Conservation (phyloP, 64 coral and sea anemone species). For the Acropora tenuis region DNA sequence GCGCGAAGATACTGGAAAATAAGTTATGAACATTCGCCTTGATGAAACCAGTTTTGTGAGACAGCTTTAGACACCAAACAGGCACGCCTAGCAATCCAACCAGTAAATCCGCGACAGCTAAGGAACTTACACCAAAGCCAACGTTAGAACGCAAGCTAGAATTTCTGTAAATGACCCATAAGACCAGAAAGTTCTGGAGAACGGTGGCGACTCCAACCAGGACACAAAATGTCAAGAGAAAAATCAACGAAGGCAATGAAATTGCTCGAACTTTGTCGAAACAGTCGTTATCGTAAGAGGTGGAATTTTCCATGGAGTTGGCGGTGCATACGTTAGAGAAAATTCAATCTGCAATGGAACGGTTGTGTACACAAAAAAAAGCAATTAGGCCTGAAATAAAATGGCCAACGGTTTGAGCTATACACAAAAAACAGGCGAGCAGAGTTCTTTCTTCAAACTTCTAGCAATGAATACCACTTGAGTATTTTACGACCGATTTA, state of each 20-base stretch:
- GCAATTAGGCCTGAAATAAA: no score
- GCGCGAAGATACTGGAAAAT: neutral
- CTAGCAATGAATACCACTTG: no score
- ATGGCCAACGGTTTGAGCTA: no score
- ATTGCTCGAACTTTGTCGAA: neutral
- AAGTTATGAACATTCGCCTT: no score
- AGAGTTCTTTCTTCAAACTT: no score
- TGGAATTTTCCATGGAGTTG: neutral
- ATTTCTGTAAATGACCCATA: neutral
- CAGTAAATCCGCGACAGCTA: slow-evolving; percentile 1
- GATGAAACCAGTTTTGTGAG: neutral
- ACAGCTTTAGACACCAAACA: slow-evolving; percentile 2
- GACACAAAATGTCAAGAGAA: neutral
- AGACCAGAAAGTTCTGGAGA: neutral
- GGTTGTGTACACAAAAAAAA: no score
- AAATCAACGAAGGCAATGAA: neutral
- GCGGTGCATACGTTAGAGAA: neutral
- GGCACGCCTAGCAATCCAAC: slow-evolving; percentile 12
- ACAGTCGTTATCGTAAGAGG: neutral
- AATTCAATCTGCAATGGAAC: neutral
- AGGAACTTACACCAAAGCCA: neutral
- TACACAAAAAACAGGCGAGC: no score
- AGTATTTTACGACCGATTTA: no score
- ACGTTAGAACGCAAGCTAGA: neutral
- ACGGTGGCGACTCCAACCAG: neutral